Percentiles rank a stretch among this genome's conserved stretches.
These are phyloP conservation scores for Mythimna lalbum DNA, from an alignment of 2,888 invertebrate genomes.

Conservation along the genomic window DNA sequence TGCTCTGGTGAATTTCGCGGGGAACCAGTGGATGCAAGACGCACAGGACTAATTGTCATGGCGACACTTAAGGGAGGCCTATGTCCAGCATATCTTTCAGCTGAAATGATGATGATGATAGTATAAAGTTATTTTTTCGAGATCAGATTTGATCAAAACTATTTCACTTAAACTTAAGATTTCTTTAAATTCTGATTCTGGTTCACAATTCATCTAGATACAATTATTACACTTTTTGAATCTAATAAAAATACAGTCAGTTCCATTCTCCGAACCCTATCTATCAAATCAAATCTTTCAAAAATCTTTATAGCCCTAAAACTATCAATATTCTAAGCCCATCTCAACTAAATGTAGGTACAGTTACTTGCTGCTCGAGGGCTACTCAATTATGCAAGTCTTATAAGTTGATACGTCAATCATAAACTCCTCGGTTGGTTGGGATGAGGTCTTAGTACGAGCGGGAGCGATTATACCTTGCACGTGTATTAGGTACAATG, in stretches of 20 bases:
- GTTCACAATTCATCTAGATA: neutral
- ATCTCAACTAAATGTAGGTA: conserved; percentile 40
- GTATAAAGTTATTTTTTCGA: neutral
- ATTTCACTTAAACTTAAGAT: neutral
- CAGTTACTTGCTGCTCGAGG: conserved; percentile 51
- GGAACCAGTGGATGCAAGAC: no score
- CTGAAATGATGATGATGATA: no score
- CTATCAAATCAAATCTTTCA: no score
- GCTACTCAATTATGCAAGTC: conserved; percentile 58
- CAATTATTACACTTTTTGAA: no score
- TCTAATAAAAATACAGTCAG: no score
- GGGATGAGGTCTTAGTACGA: neutral
- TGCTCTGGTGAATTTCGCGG: no score
- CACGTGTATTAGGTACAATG: neutral
- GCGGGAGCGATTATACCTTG: conserved; percentile 27
- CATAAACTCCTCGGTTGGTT: conserved; percentile 47
- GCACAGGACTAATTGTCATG: no score
- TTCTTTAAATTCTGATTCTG: neutral
- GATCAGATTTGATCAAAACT: neutral
- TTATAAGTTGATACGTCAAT: conserved; percentile 63
- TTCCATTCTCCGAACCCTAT: neutral
- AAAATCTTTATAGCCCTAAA: conserved; percentile 14
- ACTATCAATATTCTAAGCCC: conserved; percentile 45
- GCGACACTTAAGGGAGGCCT: no score
- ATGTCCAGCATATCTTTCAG: no score